Evolutionary conservation across 2,888 invertebrate species (phyloP).

Genomic region (Petrolisthes manimaculis): DNA sequence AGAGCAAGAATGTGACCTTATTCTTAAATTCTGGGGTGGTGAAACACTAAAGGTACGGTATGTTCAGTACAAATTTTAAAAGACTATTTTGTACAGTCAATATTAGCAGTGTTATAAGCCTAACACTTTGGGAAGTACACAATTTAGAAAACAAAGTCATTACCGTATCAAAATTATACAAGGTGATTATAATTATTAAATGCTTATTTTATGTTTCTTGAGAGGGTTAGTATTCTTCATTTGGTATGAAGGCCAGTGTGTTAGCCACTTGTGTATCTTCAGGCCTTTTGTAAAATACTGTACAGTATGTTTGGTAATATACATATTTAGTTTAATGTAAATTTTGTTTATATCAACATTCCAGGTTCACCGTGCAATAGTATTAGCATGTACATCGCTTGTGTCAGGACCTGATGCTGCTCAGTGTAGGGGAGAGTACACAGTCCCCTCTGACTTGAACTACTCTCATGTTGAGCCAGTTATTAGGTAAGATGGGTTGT

Average conservation of each 20-base stretch:
- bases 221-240: too few relatives aligned
- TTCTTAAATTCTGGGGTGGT: slow-evolving; percentile 48
- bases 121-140: not conserved
- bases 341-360: not conserved
- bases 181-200: not conserved
- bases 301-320: too few relatives aligned
- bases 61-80: not conserved
- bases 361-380: slow-evolving; percentile 44
- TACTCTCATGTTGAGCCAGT: slow-evolving; percentile 52
- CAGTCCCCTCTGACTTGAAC: slow-evolving; percentile 35
- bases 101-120: not conserved
- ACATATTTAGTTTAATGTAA: not conserved
- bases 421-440: slow-evolving; percentile 10
- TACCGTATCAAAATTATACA: not conserved
- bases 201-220: too few relatives aligned
- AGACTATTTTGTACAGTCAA: too few relatives aligned
- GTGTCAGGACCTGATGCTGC: slow-evolving; percentile 15
- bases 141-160: not conserved
- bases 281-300: too few relatives aligned
- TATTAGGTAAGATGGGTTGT: slow-evolving; percentile 33
- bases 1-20: slow-evolving; percentile 48
- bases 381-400: slow-evolving; percentile 41
- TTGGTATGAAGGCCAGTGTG: too few relatives aligned
- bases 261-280: too few relatives aligned
- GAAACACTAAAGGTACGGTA: slow-evolving; percentile 45